Conservation (phyloP, 2,888 invertebrate genomes). For the Amphipoea oculea region DNA sequence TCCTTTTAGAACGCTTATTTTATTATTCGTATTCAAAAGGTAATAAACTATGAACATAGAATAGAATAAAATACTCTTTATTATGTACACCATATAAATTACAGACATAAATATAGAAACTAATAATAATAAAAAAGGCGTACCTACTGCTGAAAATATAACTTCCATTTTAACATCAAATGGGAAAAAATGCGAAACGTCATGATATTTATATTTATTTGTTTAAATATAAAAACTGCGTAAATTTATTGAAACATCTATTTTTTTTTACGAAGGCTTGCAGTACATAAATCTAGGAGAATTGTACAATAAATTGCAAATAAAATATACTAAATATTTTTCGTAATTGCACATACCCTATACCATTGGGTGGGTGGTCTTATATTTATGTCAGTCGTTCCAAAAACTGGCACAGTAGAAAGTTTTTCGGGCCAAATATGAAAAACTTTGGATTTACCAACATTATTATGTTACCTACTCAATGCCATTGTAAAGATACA, state of each 20-base stretch:
- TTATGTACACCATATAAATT: too few relatives aligned
- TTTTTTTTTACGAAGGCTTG: conserved; percentile 1
- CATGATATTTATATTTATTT: conserved; percentile 22
- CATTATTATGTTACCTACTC: neutral
- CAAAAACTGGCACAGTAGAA: neutral
- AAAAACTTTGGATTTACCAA: neutral
- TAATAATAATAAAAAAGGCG: neutral
- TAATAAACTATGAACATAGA: neutral
- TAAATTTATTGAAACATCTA: conserved; percentile 15
- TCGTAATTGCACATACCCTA: neutral
- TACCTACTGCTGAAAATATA: neutral
- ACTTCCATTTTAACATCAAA: neutral
- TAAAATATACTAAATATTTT: conserved; percentile 23
- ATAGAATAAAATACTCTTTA: neutral
- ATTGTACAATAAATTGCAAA: conserved; percentile 26
- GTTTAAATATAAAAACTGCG: neutral
- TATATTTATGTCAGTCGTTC: conserved; percentile 21
- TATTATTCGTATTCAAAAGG: neutral
- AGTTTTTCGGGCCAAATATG: neutral
- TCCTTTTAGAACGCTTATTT: neutral
- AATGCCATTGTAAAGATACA: neutral
- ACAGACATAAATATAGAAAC: too few relatives aligned
- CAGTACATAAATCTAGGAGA: conserved; percentile 36
- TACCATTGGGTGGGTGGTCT: neutral
- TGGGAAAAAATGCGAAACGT: neutral